Percentiles rank a stretch among this genome's conserved stretches.
phyloP scores from a whole-genome alignment of 1,140 invertebrate genomes.

The Lerema accius region DNA sequence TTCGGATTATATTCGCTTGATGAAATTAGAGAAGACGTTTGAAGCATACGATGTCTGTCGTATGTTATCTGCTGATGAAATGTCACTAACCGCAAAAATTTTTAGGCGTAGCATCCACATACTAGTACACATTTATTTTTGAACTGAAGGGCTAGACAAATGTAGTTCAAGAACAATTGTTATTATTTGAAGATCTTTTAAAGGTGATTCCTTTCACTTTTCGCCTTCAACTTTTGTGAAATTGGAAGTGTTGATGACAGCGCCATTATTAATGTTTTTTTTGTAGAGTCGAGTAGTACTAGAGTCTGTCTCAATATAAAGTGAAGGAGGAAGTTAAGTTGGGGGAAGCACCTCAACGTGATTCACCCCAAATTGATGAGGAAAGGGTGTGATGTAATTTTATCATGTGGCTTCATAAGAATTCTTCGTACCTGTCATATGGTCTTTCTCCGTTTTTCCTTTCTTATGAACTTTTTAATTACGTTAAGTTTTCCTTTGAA shows the following conservation, averaged over 20 bases:
- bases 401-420: neutral
- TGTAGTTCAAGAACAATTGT: neutral
- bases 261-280: no score
- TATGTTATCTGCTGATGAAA: conserved; percentile 25
- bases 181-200: neutral
- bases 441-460: no score
- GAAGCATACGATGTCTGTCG: conserved; percentile 2
- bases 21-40: conserved; percentile 8
- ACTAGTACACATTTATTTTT: neutral
- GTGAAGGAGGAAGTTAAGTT: no score
- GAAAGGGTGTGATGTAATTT: neutral
- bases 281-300: no score
- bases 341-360: no score
- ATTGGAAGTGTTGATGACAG: no score
- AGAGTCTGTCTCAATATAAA: no score
- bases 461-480: no score
- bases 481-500: neutral
- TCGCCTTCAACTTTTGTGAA: neutral
- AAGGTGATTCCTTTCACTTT: neutral
- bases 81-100: conserved; percentile 9
- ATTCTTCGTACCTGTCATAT: no score
- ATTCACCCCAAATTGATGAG: no score
- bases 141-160: neutral
- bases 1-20: conserved; percentile 11
- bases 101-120: neutral